Conservation (phyloP, 2,113 vertebrate genomes). For the Stomatorhinus ivindoensis region DNA sequence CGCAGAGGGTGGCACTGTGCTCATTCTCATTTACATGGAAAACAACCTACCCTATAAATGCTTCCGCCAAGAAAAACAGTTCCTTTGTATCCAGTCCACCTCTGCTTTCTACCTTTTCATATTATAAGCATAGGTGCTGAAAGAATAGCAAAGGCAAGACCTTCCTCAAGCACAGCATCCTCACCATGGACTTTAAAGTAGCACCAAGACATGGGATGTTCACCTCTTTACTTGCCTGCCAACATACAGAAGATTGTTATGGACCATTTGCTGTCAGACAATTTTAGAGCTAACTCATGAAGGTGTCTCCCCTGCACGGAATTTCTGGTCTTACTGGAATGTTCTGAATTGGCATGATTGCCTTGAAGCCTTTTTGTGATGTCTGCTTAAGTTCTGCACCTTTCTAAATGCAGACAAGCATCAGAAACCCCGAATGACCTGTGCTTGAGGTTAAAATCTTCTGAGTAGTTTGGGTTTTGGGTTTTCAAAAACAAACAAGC, state of each 20-base stretch:
- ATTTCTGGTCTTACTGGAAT: conserved; percentile 8
- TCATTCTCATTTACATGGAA: conserved; percentile 57
- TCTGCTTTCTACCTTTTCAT: conserved; percentile 23
- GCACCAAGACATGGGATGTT: background rate
- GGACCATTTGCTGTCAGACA: background rate
- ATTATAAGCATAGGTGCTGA: conserved; percentile 38
- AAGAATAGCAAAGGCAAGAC: conserved; percentile 24
- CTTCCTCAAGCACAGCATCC: background rate
- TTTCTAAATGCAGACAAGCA: background rate
- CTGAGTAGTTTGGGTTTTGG: background rate
- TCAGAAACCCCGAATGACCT: background rate
- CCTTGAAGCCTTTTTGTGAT: background rate
- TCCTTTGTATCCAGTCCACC: conserved; percentile 14
- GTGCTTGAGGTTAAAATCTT: background rate
- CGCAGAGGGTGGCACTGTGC: conserved; percentile 48
- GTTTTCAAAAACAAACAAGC: background rate
- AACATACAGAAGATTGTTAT: background rate
- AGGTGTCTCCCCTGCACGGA: background rate
- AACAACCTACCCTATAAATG: conserved; percentile 44
- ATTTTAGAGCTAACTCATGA: background rate
- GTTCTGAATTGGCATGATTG: background rate
- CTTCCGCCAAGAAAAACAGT: conserved; percentile 52
- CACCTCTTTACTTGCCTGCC: background rate
- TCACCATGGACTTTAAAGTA: background rate
- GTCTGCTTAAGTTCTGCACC: background rate